A percentile compares a stretch with the other conserved stretches of the same genome.
Conservation (phyloP, 2,888 invertebrate species). For the Melieria picta region DNA sequence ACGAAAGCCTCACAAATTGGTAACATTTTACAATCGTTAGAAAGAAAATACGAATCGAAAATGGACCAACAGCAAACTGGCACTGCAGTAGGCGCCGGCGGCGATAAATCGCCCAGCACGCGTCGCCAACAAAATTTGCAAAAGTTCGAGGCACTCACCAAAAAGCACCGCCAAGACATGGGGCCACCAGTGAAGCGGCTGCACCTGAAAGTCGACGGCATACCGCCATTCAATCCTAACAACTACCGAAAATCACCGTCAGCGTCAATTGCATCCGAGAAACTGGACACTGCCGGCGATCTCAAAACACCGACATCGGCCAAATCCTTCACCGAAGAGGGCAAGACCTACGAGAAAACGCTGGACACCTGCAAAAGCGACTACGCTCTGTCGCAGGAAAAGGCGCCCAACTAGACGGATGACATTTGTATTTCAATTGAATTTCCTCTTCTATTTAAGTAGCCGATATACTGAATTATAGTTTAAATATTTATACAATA, state of each 20-base stretch:
- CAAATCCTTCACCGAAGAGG: conserved; percentile 60
- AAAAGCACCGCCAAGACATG: conserved; percentile 63
- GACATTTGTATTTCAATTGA: too few relatives aligned
- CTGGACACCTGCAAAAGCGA: conserved; percentile 54
- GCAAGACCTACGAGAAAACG: conserved; percentile 45
- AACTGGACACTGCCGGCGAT: conserved; percentile 34
- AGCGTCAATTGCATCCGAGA: conserved; percentile 47
- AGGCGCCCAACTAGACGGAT: conserved; percentile 39
- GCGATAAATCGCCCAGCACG: conserved; percentile 61
- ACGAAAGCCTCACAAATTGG: conserved; percentile 95
- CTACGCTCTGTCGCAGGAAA: conserved; percentile 48
- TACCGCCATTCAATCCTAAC: conserved; percentile 67
- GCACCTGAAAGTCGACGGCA: conserved; percentile 64
- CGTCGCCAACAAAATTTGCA: conserved; percentile 63
- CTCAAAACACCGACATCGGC: conserved; percentile 66
- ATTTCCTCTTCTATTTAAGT: too few relatives aligned
- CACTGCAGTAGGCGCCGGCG: conserved; percentile 61
- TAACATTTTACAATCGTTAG: conserved; percentile 89
- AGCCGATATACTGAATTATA: too few relatives aligned
- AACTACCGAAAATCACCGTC: conserved; percentile 70
- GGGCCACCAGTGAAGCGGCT: conserved; percentile 65
- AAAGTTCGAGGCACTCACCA: conserved; percentile 62
- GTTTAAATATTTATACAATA: too few relatives aligned
- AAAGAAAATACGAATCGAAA: conserved; percentile 71
- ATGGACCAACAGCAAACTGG: conserved; percentile 73